Percentiles rank a stretch among this genome's conserved stretches.
These are phyloP conservation scores for Volucella inanis DNA, from an alignment of 2,888 invertebrate genomes.

Conservation along the genomic window DNA sequence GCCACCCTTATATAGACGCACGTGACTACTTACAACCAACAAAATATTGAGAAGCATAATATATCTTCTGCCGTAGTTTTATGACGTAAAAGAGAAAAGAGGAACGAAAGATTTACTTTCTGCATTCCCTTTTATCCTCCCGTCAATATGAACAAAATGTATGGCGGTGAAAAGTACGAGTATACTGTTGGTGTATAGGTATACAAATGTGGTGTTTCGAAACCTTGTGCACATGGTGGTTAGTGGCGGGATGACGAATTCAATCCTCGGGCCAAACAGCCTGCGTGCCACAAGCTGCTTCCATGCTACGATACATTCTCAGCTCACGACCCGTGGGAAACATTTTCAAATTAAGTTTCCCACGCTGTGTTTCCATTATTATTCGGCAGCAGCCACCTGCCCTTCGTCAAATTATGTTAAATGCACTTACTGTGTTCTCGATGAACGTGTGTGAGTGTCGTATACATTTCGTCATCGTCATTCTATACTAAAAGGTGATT, in stretches of 20 bases:
- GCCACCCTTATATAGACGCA: constrained; percentile 81
- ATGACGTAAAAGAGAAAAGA: constrained; percentile 22
- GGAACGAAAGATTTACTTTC: constrained; percentile 14
- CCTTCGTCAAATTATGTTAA: constrained; percentile 75
- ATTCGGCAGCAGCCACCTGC: constrained; percentile 75
- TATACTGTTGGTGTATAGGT: constrained; percentile 41
- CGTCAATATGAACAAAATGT: constrained; percentile 23
- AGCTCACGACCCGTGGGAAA: constrained; percentile 82
- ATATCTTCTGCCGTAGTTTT: constrained; percentile 25
- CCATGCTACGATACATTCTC: constrained; percentile 78
- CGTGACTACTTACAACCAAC: constrained; percentile 78
- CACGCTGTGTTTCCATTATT: constrained; percentile 81
- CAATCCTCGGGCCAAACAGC: constrained; percentile 77
- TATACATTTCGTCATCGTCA: constrained; percentile 62
- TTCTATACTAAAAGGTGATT: constrained; percentile 5
- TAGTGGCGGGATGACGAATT: constrained; percentile 79
- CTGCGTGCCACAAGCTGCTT: constrained; percentile 76
- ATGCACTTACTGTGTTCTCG: constrained; percentile 50
- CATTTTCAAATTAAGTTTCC: constrained; percentile 83
- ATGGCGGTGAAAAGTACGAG: constrained; percentile 51
- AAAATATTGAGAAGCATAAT: constrained; percentile 60
- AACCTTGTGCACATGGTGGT: constrained; percentile 62
- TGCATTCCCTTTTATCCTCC: constrained; percentile 36
- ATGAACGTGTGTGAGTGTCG: constrained; percentile 42
- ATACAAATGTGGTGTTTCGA: constrained; percentile 50